phyloP scores from a whole-genome alignment of 2,888 invertebrate genomes.

The Athripsodes cinereus region DNA sequence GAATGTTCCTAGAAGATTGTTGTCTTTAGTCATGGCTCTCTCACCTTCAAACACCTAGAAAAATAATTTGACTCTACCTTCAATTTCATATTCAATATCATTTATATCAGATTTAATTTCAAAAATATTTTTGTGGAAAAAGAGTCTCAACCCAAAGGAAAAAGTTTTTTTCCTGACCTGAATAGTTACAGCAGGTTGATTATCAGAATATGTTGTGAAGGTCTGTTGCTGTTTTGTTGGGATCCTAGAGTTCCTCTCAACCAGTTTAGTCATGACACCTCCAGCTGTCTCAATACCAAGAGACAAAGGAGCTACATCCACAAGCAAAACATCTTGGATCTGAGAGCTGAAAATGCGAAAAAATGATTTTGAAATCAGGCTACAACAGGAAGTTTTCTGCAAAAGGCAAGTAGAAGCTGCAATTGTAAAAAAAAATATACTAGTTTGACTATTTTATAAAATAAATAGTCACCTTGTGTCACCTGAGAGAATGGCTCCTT shows the following conservation, averaged over 20 bases:
- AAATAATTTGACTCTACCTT: no score
- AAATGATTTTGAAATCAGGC: no score
- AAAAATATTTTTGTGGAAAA: no score
- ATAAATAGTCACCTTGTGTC: conserved; percentile 43
- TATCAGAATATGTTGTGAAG: conserved; percentile 89
- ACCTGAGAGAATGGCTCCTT: conserved; percentile 85
- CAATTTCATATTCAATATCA: no score
- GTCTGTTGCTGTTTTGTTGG: conserved; percentile 73
- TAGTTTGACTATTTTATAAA: no score
- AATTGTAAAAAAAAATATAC: no score
- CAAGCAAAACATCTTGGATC: conserved; percentile 76
- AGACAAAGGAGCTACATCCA: conserved; percentile 74
- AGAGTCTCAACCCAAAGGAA: no score
- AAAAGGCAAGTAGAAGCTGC: no score
- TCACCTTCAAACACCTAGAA: conserved; percentile 74
- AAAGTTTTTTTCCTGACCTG: conserved; percentile 47
- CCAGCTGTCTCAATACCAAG: conserved; percentile 80
- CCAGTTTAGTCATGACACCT: conserved; percentile 79
- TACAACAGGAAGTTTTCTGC: no score
- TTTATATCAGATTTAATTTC: no score
- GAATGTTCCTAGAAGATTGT: conserved; percentile 77
- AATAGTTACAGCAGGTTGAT: conserved; percentile 84
- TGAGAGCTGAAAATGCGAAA: conserved; percentile 42
- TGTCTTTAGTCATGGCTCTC: conserved; percentile 86
- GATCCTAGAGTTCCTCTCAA: conserved; percentile 75